These are phyloP conservation scores for Sebastiscus albofasciatus DNA, from an alignment of 2,797 vertebrate species.

Conservation along the genomic window DNA sequence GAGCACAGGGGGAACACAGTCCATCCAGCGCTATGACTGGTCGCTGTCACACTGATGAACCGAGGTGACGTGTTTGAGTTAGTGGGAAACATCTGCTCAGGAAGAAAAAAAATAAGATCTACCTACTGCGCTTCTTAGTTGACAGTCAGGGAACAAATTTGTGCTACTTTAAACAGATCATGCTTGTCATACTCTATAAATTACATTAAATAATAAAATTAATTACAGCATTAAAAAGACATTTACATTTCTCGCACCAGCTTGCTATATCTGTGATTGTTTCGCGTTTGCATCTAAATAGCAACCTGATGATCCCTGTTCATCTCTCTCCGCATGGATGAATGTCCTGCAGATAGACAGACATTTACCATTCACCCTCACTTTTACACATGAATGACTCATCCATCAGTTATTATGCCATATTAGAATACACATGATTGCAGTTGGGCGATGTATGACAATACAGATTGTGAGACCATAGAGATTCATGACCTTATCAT, in stretches of 20 bases:
- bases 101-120: conserved; percentile 7
- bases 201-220: conserved; percentile 86
- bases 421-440: background rate
- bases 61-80: conserved; percentile 5
- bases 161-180: conserved; percentile 78
- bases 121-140: conserved; percentile 16
- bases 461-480: background rate
- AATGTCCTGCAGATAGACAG: background rate
- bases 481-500: background rate
- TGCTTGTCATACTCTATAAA: conserved; percentile 81
- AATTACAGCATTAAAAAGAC: conserved; percentile 81
- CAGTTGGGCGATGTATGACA: background rate
- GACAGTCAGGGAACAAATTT: conserved; percentile 45
- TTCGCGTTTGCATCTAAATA: conserved; percentile 39
- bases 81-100: conserved; percentile 8
- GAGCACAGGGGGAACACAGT: background rate
- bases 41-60: background rate
- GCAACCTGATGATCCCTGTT: conserved; percentile 27
- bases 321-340: background rate
- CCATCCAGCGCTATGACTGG: background rate
- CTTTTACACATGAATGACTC: background rate
- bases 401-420: background rate
- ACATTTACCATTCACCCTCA: background rate
- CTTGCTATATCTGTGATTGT: conserved; percentile 72
- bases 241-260: conserved; percentile 70